Evolutionary conservation across 2,888 invertebrate species (phyloP), one percentile per base, ranked within the genome.

Genomic region (Drosophila anomalata): DNA sequence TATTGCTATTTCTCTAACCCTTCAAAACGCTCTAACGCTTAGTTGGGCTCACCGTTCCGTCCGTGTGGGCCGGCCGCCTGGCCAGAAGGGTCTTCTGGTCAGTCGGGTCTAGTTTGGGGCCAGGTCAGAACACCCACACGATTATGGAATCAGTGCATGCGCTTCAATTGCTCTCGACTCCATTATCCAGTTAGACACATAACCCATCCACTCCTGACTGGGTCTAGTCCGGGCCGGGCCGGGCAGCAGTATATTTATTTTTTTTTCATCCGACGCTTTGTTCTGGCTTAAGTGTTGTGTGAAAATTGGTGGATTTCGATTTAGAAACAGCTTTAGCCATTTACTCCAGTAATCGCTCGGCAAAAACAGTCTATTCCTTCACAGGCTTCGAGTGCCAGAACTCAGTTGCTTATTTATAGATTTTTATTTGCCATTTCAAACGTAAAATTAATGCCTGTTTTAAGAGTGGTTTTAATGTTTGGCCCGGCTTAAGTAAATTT

Each of bases 121-220:
- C 17, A 17, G 17, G 46, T 39, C 1, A 31, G 20, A 51, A 31
- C 33, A 52, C 41, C 17, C 46, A 47, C 26, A 58, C 65, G 66
- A 77, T 79, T 75, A 76, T 65, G 75, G 75, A 81, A 85, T 81
- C 85, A 79, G 80, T 82, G 85, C 73, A 85, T 79, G 59, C 77
- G 85, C 82, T 75, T 81, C 82, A 82, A 81, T 85, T 81, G 85
- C 73, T 75, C 76, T 76, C 73, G 53, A 63, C 82, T 73, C 51
- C 59, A 80, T 80, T 84, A 83, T 82, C 63, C 63, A 36, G 50
- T 63, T 63, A 51, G 62, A 63, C 62, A 50, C 48, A 47, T 24
- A 39, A 51, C 24, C 9, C 42, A 41, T 36, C 36, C 36, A 36
- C 36, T n/a, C n/a, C 12, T n/a, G 12, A 4, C 36, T n/a, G 2